Evolutionary conservation across 2,888 invertebrate species (phyloP).

Genomic region (Mongoloraphidia duomilia): DNA sequence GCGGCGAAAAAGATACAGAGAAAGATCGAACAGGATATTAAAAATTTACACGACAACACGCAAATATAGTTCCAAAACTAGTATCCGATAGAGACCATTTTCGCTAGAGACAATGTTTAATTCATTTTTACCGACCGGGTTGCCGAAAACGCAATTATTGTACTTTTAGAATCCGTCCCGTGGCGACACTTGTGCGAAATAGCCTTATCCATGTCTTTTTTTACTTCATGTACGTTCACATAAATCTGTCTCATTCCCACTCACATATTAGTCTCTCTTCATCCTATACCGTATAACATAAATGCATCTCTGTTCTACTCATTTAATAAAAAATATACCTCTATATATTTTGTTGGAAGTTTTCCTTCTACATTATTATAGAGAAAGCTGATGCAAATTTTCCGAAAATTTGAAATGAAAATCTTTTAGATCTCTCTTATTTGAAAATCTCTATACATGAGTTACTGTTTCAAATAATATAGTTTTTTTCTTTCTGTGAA

Average conservation of each 20-base stretch:
- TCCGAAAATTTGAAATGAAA: too few relatives aligned
- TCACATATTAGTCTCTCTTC: constrained; percentile 5
- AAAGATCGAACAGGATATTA: constrained; percentile 5
- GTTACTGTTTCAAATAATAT: too few relatives aligned
- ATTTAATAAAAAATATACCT: background rate
- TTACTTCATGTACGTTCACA: background rate
- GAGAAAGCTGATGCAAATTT: too few relatives aligned
- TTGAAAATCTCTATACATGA: too few relatives aligned
- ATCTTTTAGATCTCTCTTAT: too few relatives aligned
- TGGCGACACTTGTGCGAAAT: constrained; percentile 51
- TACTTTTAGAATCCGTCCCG: constrained; percentile 32
- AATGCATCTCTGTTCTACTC: background rate
- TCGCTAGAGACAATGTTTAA: constrained; percentile 10
- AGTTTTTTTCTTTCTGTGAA: too few relatives aligned
- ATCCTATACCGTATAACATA: background rate
- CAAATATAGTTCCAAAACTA: background rate
- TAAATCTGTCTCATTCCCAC: background rate
- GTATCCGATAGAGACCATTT: constrained; percentile 3
- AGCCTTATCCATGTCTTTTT: constrained; percentile 26
- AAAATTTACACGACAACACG: background rate
- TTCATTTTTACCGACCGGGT: constrained; percentile 11
- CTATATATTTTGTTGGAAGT: background rate
- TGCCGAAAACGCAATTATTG: constrained; percentile 31
- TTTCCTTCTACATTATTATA: background rate
- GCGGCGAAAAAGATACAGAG: background rate